Base-by-base conservation (phyloP, 2,113 vertebrate species). In the Trogon melanurus region DNA sequence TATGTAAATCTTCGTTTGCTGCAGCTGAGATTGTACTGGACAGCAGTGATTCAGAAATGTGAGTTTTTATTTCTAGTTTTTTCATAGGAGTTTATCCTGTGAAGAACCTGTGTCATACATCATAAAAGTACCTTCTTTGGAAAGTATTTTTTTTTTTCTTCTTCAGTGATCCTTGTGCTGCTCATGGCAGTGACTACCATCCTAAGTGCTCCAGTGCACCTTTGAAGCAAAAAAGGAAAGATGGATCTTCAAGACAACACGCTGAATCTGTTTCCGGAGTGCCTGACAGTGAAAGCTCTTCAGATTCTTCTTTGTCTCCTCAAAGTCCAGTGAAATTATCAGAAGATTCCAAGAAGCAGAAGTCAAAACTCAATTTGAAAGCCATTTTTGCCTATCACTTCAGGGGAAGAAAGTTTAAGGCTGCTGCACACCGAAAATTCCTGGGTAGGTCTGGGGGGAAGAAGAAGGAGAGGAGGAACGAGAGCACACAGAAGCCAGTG, bases 311-410 rank as follows among this genome's bases (percentile, higher is more conserved):
- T 30, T 16, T 80, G 6, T 97, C 97, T 45, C 91, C 74, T 54
- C 93, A 11, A 67, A 91, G 60, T 30, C 53, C 93, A 14, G 53
- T 61, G 27, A 86, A 44, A 29, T 67, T 73, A 8, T 9, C 13
- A 1, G 93, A 93, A 21, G 20, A 2, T 53, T 29, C 51, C 8
- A 17, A 48, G 18, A 60, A 89, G 32, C 79, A 45, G 14, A 97
- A 86, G 25, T 95, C 90, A 7, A 95, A 96, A n/a, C 4, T 97
- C 30, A 95, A 97, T 58, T 70, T 98, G 64, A 95, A 92, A 95
- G 97, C 98, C 19, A 88, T 98, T 94, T 97, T 98, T 70, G 97
- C 96, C 50, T 94, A 95, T 70, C 94, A 93, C 88, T 95, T 95
- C 54, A 93, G 85, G 50, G 86, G 93, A 50, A 96, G n/a, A 30